A percentile compares a stretch with the other conserved stretches of the same genome.
Conservation (phyloP, 2,797 vertebrate genomes). For the Schizopygopsis malacanthus region DNA sequence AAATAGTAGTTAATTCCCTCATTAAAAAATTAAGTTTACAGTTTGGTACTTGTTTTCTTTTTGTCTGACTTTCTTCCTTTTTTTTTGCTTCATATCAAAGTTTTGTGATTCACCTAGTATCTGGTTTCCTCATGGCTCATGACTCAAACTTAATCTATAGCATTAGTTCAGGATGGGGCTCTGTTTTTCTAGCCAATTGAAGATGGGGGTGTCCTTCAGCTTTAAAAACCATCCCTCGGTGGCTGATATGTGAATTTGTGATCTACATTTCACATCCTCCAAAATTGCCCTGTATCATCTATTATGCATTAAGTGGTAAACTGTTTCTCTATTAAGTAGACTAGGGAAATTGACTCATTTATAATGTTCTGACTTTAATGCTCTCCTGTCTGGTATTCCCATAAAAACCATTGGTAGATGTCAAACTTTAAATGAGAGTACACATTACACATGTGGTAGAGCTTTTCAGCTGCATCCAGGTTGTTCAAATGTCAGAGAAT, state of each 20-base stretch:
- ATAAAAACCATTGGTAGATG: not conserved
- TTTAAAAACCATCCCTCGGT: not conserved
- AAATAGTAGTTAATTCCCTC: not conserved
- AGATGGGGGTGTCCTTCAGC: not conserved
- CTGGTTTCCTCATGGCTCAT: not conserved
- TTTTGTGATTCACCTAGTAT: not conserved
- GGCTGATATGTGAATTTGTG: slow-evolving; percentile 20
- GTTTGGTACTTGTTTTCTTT: not conserved
- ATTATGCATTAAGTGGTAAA: slow-evolving; percentile 26
- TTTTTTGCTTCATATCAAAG: not conserved
- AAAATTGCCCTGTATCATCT: not conserved
- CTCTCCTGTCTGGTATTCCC: not conserved
- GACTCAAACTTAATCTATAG: not conserved
- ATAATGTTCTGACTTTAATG: slow-evolving; percentile 15
- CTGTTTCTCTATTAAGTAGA: slow-evolving; percentile 18
- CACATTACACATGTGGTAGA: not conserved
- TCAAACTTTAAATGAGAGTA: slow-evolving; percentile 4
- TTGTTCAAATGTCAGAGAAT: not conserved
- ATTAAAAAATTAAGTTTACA: not conserved
- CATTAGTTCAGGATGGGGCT: not conserved
- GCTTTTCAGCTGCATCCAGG: not conserved
- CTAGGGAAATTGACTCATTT: slow-evolving; percentile 24
- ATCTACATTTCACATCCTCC: slow-evolving; percentile 27
- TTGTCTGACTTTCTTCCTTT: not conserved
- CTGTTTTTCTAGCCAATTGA: not conserved